Evolutionary conservation across 2,888 invertebrate genomes (phyloP).

Genomic region (Tetragonula carbonaria): DNA sequence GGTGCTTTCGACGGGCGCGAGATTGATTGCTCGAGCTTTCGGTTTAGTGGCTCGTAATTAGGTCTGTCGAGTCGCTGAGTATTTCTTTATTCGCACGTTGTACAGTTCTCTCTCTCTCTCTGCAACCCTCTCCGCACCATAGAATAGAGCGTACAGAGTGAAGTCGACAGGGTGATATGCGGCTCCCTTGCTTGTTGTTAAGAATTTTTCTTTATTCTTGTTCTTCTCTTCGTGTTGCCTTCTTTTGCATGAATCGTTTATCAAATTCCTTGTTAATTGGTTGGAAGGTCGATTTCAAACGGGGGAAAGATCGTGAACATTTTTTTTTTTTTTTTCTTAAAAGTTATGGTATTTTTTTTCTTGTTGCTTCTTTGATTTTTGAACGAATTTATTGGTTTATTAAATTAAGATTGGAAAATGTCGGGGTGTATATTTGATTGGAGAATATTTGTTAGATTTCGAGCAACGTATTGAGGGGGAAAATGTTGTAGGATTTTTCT

Average conservation of each 20-base stretch:
- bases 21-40: conserved; percentile 48
- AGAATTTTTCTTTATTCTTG: not conserved
- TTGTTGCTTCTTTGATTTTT: too few species aligned
- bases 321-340: too few species aligned
- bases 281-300: too few species aligned
- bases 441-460: not conserved
- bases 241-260: too few species aligned
- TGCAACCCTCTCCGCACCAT: not conserved
- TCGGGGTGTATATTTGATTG: not conserved
- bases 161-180: not conserved
- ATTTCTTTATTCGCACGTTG: conserved; percentile 40
- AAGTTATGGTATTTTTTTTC: too few species aligned
- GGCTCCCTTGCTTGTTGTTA: not conserved
- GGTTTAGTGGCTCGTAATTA: conserved; percentile 44
- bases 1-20: conserved; percentile 41
- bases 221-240: too few species aligned
- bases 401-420: not conserved
- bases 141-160: conserved; percentile 17
- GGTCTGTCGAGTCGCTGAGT: conserved; percentile 37
- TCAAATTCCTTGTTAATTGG: too few species aligned
- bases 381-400: not conserved
- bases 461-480: not conserved
- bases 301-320: too few species aligned
- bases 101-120: not conserved
- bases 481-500: not conserved